These are phyloP conservation scores for Asarcornis scutulata DNA, from an alignment of 2,113 vertebrate species.

Conservation along the genomic window DNA sequence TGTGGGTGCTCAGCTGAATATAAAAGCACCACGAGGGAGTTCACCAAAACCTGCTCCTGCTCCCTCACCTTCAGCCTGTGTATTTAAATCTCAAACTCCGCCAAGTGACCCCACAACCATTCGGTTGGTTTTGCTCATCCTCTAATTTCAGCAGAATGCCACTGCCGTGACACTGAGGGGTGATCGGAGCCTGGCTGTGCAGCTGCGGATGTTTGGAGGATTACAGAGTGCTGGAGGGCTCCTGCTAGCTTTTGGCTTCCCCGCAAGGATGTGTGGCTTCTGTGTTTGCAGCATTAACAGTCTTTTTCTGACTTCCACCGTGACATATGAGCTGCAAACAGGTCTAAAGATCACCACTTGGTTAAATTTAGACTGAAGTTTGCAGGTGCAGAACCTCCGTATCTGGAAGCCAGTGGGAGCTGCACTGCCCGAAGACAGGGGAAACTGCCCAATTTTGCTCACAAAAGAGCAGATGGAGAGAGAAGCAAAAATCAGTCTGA, in stretches of 20 bases:
- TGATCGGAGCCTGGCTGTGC: background rate
- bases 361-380: background rate
- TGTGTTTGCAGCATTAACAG: background rate
- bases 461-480: background rate
- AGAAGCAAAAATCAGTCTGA: background rate
- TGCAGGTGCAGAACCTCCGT: background rate
- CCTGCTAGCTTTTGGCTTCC: background rate
- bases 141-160: background rate
- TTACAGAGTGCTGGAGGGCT: background rate
- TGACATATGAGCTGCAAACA: background rate
- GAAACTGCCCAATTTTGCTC: background rate
- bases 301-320: background rate
- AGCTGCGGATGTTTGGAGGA: background rate
- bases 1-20: background rate
- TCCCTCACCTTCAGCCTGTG: background rate
- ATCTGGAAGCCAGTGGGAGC: background rate
- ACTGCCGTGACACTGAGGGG: too few relatives aligned
- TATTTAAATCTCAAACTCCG: background rate
- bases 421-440: background rate
- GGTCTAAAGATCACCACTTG: background rate
- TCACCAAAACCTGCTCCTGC: background rate
- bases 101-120: background rate
- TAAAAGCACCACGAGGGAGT: background rate
- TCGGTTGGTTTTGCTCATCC: background rate
- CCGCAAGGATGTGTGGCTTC: fast-evolving